Evolutionary conservation across 2,113 vertebrate genomes (phyloP).

Genomic region (Blennius ocellaris): DNA sequence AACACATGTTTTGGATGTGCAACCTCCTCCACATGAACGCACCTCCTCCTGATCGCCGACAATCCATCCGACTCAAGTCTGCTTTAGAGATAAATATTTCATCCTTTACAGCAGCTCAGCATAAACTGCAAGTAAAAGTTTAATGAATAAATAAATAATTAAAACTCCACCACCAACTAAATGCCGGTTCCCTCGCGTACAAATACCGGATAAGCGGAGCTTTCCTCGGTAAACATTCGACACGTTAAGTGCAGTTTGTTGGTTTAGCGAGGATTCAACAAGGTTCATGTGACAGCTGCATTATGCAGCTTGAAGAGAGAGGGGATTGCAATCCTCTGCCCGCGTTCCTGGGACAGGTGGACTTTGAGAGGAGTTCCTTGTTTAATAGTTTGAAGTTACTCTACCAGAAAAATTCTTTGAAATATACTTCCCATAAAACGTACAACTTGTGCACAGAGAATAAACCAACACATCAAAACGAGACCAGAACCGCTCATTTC

Average conservation of each 20-base stretch:
- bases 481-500: too few relatives aligned
- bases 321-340: background rate
- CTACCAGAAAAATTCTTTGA: background rate
- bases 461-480: too few relatives aligned
- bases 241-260: conserved; percentile 37
- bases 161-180: conserved; percentile 24
- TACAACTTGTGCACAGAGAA: too few relatives aligned
- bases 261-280: background rate
- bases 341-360: background rate
- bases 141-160: conserved; percentile 49
- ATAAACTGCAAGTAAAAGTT: conserved; percentile 46
- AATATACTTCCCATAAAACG: too few relatives aligned
- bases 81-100: conserved; percentile 32
- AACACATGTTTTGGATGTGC: too few relatives aligned
- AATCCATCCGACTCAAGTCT: conserved; percentile 6
- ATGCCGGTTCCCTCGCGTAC: conserved; percentile 20
- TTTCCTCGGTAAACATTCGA: conserved; percentile 25
- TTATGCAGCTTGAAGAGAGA: conserved; percentile 23
- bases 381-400: background rate
- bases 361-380: background rate
- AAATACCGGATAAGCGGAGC: conserved; percentile 19
- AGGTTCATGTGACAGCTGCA: conserved; percentile 30
- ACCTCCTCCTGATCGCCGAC: conserved; percentile 13
- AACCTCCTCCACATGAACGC: background rate
- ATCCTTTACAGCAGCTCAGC: conserved; percentile 38